Conservation (phyloP, 2,113 vertebrate genomes). For the Pogona vitticeps region DNA sequence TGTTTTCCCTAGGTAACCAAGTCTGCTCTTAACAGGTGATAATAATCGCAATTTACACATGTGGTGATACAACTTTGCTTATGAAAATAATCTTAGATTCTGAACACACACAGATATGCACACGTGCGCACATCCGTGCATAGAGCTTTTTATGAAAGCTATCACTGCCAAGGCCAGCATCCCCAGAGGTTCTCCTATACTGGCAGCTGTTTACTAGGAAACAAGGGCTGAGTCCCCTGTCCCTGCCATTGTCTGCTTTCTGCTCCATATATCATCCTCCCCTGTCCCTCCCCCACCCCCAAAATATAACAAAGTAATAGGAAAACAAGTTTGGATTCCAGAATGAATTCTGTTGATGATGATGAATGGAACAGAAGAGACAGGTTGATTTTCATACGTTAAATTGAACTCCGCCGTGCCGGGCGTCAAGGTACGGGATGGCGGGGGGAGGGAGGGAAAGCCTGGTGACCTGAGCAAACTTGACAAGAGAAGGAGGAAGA, state of each 20-base stretch:
- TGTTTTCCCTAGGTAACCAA: neutral
- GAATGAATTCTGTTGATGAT: constrained; percentile 69
- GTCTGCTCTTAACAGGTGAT: neutral
- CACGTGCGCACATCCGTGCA: no score
- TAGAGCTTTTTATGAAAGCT: neutral
- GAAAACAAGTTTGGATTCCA: constrained; percentile 69
- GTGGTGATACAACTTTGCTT: neutral
- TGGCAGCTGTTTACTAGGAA: constrained; percentile 59
- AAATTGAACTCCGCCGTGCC: constrained; percentile 60
- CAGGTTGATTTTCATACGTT: constrained; percentile 70
- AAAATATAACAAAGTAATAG: constrained; percentile 67
- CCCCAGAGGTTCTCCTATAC: constrained; percentile 30
- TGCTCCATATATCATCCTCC: constrained; percentile 60
- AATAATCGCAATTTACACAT: neutral
- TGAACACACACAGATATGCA: neutral
- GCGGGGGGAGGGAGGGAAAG: constrained; percentile 44
- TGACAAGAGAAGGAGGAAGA: constrained; percentile 63
- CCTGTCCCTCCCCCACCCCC: neutral
- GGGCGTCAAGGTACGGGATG: constrained; percentile 16
- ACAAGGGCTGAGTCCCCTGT: constrained; percentile 34
- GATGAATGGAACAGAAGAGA: constrained; percentile 69
- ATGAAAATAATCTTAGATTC: constrained; percentile 16
- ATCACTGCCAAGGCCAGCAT: constrained; percentile 26
- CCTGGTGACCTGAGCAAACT: constrained; percentile 60
- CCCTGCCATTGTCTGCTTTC: constrained; percentile 49